Evolutionary conservation across 1,140 invertebrate species (phyloP).

Genomic region (Tetraneura akinire): DNA sequence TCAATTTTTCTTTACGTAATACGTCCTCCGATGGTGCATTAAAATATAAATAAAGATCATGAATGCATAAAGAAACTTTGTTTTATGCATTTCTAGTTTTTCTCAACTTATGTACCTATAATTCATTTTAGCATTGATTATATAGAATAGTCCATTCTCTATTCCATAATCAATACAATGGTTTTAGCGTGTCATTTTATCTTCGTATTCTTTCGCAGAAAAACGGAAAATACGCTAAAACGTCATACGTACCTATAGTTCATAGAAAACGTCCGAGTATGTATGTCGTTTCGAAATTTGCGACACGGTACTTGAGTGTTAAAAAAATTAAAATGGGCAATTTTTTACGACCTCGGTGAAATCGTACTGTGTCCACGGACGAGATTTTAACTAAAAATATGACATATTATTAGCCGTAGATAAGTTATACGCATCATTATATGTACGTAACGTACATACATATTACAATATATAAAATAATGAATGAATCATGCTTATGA

Average conservation of each 20-base stretch:
- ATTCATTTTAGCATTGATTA: too few species aligned
- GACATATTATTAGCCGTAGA: neutral
- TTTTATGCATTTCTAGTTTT: neutral
- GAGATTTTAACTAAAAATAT: conserved; percentile 9
- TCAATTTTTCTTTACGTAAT: too few species aligned
- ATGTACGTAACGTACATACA: neutral
- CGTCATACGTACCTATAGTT: neutral
- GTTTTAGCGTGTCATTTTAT: neutral
- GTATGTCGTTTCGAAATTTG: neutral
- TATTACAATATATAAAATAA: neutral
- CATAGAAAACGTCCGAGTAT: conserved; percentile 26
- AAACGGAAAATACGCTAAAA: conserved; percentile 27
- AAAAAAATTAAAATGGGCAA: neutral
- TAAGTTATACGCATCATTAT: too few species aligned
- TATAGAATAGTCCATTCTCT: too few species aligned
- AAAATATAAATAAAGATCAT: too few species aligned
- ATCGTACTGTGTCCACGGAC: neutral
- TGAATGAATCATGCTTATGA: neutral
- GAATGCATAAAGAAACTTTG: too few species aligned
- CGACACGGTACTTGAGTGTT: neutral
- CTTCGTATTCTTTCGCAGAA: conserved; percentile 26
- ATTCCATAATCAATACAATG: too few species aligned
- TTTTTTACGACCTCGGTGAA: conserved; percentile 32
- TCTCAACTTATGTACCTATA: neutral
- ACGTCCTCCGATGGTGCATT: too few species aligned